Conservation (phyloP, 2,888 invertebrate genomes). For the Drosophila tanythrix region DNA sequence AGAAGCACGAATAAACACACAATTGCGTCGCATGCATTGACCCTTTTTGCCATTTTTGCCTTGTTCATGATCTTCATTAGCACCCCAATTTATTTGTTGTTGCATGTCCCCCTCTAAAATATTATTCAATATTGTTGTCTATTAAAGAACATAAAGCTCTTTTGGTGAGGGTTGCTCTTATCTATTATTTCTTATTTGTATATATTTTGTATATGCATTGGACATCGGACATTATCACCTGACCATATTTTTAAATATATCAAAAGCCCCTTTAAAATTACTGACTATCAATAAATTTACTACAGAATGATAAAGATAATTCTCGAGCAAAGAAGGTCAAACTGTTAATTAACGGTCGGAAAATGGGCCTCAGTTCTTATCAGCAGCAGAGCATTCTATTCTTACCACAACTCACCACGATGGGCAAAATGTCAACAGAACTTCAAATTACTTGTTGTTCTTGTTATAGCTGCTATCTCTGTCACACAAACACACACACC, state of each 20-base stretch:
- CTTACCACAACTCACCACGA: constrained; percentile 15
- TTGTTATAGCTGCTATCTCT: not conserved
- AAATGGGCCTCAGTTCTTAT: constrained; percentile 17
- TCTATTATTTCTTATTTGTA: not conserved
- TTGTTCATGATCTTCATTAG: constrained; percentile 48
- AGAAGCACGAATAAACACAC: constrained; percentile 29
- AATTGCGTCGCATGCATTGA: constrained; percentile 58
- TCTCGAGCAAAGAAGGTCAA: not conserved
- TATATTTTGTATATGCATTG: constrained; percentile 7
- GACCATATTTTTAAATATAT: not conserved
- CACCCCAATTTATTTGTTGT: constrained; percentile 32
- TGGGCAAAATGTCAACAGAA: constrained; percentile 2
- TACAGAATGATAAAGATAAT: constrained; percentile 1
- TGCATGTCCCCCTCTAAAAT: constrained; percentile 5
- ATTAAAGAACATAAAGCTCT: not conserved
- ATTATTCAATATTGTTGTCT: constrained; percentile 41
- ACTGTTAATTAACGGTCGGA: not conserved
- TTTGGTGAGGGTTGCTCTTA: not conserved
- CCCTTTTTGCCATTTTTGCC: constrained; percentile 50
- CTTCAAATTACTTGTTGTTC: constrained; percentile 6
- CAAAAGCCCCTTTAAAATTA: not conserved
- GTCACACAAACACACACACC: constrained; percentile 2
- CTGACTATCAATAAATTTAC: not conserved
- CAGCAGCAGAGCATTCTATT: not conserved
- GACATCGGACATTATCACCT: constrained; percentile 10